Evolutionary conservation across 2,888 invertebrate species (phyloP).

Genomic region (Caenorhabditis sp.): DNA sequence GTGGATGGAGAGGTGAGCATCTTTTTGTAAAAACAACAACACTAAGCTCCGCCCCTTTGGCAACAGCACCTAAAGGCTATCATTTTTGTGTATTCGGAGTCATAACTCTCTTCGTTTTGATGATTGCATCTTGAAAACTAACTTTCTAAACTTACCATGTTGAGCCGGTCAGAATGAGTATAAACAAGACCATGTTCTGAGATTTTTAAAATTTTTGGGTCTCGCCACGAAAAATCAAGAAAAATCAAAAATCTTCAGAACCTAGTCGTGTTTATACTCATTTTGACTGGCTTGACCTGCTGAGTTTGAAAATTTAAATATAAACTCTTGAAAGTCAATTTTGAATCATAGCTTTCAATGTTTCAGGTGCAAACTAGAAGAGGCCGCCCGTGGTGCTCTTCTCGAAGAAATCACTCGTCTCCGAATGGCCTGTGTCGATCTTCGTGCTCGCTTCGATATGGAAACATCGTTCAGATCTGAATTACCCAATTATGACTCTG

Average conservation of each 20-base stretch:
- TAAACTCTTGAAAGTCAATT: no score
- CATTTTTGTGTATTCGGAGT: no score
- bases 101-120: no score
- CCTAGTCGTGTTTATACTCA: no score
- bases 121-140: no score
- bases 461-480: constrained; percentile 34
- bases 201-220: background rate
- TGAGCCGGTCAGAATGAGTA: no score
- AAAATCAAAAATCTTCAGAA: constrained; percentile 1
- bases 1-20: constrained; percentile 45
- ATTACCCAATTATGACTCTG: constrained; percentile 13
- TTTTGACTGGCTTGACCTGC: no score
- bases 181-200: no score
- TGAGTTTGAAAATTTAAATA: no score
- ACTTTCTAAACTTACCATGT: no score
- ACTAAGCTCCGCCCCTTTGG: background rate
- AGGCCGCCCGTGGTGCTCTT: constrained; percentile 68
- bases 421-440: constrained; percentile 72
- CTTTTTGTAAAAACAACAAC: no score
- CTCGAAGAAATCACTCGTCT: constrained; percentile 73
- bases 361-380: constrained; percentile 68
- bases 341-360: background rate
- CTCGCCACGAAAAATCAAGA: background rate
- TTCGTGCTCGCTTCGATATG: constrained; percentile 76
- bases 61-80: no score